Evolutionary conservation across 2,888 invertebrate genomes (phyloP).

Genomic region (Sicus ferrugineus): DNA sequence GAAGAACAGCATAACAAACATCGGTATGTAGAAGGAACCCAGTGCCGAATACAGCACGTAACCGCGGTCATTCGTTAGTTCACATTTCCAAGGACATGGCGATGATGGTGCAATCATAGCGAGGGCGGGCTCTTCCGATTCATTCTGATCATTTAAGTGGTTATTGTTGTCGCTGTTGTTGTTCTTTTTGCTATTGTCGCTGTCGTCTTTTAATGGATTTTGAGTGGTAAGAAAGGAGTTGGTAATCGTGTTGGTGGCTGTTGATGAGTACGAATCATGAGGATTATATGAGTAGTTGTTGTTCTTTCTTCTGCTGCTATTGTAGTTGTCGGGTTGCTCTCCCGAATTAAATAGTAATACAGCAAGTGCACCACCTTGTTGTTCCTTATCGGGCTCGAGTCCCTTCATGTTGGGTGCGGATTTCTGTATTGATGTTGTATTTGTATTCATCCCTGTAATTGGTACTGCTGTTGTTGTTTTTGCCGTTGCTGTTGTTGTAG

Average conservation of each 20-base stretch:
- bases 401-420: slow-evolving; percentile 49
- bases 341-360: neutral
- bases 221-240: slow-evolving; percentile 38
- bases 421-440: slow-evolving; percentile 67
- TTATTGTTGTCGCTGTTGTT: neutral
- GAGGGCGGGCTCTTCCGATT: slow-evolving; percentile 19
- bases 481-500: slow-evolving; percentile 54
- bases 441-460: slow-evolving; percentile 32
- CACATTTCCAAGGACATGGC: slow-evolving; percentile 85
- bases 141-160: slow-evolving; percentile 27
- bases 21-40: slow-evolving; percentile 97
- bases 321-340: slow-evolving; percentile 3
- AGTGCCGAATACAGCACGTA: slow-evolving; percentile 97
- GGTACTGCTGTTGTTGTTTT: slow-evolving; percentile 57
- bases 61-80: slow-evolving; percentile 91
- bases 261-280: slow-evolving; percentile 50
- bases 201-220: slow-evolving; percentile 41
- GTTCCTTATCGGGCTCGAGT: slow-evolving; percentile 30
- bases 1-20: slow-evolving; percentile 98
- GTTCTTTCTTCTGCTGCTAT: too few species aligned
- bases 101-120: slow-evolving; percentile 47
- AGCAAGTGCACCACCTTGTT: neutral
- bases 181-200: slow-evolving; percentile 39
- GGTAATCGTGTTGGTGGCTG: neutral
- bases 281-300: slow-evolving; percentile 53